Conservation (phyloP, 2,888 invertebrate species). For the Lasioglossum zephyrum region DNA sequence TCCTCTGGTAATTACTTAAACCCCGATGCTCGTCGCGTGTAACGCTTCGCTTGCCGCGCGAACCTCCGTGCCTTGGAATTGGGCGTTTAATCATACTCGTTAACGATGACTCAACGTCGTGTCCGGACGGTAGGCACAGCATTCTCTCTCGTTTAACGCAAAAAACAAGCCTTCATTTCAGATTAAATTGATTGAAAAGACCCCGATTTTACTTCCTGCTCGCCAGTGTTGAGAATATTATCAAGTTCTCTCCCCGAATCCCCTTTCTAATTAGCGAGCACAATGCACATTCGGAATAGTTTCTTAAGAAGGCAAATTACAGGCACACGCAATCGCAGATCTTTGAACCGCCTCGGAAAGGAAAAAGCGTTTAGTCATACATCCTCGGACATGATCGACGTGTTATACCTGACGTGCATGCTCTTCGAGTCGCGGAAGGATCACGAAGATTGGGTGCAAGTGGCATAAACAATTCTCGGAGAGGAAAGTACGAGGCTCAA, state of each 20-base stretch:
- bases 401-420: background rate
- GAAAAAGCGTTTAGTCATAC: background rate
- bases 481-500: background rate
- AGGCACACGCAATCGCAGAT: background rate
- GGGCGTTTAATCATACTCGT: conserved; percentile 15
- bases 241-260: too few species aligned
- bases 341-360: background rate
- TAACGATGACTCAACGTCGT: conserved; percentile 24
- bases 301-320: too few species aligned
- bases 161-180: background rate
- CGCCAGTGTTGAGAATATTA: too few species aligned
- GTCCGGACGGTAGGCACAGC: background rate
- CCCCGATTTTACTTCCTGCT: background rate
- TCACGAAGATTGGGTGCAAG: background rate
- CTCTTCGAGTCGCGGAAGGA: background rate
- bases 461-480: background rate
- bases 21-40: conserved; percentile 8
- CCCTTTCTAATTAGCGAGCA: too few species aligned
- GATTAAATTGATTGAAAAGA: background rate
- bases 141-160: background rate
- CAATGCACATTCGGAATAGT: too few species aligned
- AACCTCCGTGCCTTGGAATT: conserved; percentile 12
- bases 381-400: background rate
- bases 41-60: conserved; percentile 8
- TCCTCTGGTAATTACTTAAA: conserved; percentile 34